phyloP scores from a whole-genome alignment of 2,888 invertebrate species.

The Tachina fera region DNA sequence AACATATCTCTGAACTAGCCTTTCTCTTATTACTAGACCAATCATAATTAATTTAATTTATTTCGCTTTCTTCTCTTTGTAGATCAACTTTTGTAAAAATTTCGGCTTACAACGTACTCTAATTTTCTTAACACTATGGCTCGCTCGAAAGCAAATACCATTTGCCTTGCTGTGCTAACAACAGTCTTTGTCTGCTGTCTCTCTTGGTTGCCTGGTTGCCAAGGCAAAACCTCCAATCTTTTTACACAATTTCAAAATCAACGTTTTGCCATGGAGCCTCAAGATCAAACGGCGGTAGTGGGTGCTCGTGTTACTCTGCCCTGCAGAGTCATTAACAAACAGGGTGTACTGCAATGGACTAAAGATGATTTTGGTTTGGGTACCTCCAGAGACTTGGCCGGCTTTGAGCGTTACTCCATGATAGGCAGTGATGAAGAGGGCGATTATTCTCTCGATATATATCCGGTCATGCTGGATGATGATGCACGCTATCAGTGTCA shows the following conservation, averaged over 20 bases:
- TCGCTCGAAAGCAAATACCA: neutral
- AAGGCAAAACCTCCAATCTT: constrained; percentile 72
- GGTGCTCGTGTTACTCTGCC: constrained; percentile 94
- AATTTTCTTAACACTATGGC: constrained; percentile 33
- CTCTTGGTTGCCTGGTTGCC: neutral
- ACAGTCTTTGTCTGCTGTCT: neutral
- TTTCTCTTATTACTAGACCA: too few species aligned
- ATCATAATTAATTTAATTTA: neutral
- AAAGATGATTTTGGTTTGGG: constrained; percentile 98
- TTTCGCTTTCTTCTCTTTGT: neutral
- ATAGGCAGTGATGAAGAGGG: constrained; percentile 97
- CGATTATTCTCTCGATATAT: constrained; percentile 95
- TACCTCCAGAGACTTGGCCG: constrained; percentile 93
- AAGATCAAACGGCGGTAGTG: constrained; percentile 94
- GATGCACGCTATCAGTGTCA: constrained; percentile 97
- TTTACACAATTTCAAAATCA: constrained; percentile 84
- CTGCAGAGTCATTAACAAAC: constrained; percentile 94
- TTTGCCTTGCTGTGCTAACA: neutral
- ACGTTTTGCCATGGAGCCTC: constrained; percentile 95
- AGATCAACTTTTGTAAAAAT: constrained; percentile 26
- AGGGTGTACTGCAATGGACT: constrained; percentile 97
- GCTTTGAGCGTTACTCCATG: constrained; percentile 97
- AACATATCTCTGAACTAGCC: too few species aligned
- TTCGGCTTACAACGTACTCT: neutral
- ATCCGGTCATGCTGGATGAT: constrained; percentile 94